Conservation (phyloP, 2,797 vertebrate genomes). For the Potorous gilbertii region DNA sequence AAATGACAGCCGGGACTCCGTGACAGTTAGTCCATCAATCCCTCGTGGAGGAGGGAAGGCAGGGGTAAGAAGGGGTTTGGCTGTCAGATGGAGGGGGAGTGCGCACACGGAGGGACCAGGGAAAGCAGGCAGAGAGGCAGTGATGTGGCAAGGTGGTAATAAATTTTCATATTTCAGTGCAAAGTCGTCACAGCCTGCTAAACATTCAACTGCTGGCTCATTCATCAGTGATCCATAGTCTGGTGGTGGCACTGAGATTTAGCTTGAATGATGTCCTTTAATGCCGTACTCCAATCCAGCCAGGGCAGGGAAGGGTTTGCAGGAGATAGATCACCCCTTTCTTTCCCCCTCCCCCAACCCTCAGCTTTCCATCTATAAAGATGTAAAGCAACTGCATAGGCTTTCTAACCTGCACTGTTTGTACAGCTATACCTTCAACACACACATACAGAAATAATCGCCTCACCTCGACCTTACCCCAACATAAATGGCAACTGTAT, state of each 20-base stretch:
- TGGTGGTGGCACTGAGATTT: slow-evolving; percentile 52
- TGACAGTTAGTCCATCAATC: slow-evolving; percentile 64
- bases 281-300: slow-evolving; percentile 13
- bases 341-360: not conserved
- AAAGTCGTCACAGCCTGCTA: slow-evolving; percentile 84
- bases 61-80: slow-evolving; percentile 42
- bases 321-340: not conserved
- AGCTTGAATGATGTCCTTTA: slow-evolving; percentile 60
- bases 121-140: slow-evolving; percentile 62
- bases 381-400: slow-evolving; percentile 48
- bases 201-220: slow-evolving; percentile 77
- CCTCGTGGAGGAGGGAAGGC: slow-evolving; percentile 47
- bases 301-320: not conserved
- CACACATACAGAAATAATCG: not conserved
- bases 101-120: slow-evolving; percentile 30
- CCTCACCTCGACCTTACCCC: not conserved
- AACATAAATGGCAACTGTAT: slow-evolving; percentile 34
- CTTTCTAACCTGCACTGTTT: not conserved
- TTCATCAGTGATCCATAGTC: slow-evolving; percentile 73
- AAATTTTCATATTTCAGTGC: slow-evolving; percentile 76
- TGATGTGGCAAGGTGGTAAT: slow-evolving; percentile 76
- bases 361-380: slow-evolving; percentile 18
- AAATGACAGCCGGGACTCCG: slow-evolving; percentile 68
- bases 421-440: not conserved
- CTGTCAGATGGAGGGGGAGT: slow-evolving; percentile 67